These are phyloP conservation scores for Nesometra sesokonis DNA, from an alignment of 35 echinoderm and acorn worm genomes.

Conservation along the genomic window DNA sequence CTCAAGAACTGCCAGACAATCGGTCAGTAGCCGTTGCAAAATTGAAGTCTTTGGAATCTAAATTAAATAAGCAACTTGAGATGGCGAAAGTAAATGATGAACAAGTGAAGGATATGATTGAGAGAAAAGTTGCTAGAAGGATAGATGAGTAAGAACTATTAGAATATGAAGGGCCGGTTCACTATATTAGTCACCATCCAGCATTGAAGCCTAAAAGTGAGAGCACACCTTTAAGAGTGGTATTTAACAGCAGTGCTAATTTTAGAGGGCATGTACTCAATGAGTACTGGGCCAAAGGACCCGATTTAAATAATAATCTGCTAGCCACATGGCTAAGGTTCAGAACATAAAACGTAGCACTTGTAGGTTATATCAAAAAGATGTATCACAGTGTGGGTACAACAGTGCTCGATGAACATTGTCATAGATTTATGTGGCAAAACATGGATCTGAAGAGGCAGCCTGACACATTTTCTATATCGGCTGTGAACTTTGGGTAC, in stretches of 20 bases:
- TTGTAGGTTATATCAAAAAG: slow-evolving; percentile 5
- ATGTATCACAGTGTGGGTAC: slow-evolving; percentile 18
- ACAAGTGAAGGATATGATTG: too few relatives aligned
- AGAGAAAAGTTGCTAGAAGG: neutral
- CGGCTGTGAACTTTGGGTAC: neutral
- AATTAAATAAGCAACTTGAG: too few relatives aligned
- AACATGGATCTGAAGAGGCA: neutral
- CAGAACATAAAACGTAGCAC: neutral
- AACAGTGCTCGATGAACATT: slow-evolving; percentile 9
- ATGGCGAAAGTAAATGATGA: too few relatives aligned
- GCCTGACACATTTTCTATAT: neutral
- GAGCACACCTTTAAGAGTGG: neutral
- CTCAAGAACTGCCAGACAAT: too few relatives aligned
- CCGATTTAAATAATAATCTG: slow-evolving; percentile 8
- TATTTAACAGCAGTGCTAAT: slow-evolving; percentile 13
- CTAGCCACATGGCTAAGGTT: neutral
- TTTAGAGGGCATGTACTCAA: neutral
- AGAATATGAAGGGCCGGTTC: too few relatives aligned
- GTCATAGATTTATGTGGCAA: slow-evolving; percentile 12
- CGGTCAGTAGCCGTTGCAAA: too few relatives aligned
- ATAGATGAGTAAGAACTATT: too few relatives aligned
- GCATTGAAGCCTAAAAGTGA: neutral
- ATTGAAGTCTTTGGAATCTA: too few relatives aligned
- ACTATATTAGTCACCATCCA: too few relatives aligned
- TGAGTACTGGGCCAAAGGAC: slow-evolving; percentile 15